phyloP scores from a whole-genome alignment of 1,140 invertebrate species.

The Papilio machaon region DNA sequence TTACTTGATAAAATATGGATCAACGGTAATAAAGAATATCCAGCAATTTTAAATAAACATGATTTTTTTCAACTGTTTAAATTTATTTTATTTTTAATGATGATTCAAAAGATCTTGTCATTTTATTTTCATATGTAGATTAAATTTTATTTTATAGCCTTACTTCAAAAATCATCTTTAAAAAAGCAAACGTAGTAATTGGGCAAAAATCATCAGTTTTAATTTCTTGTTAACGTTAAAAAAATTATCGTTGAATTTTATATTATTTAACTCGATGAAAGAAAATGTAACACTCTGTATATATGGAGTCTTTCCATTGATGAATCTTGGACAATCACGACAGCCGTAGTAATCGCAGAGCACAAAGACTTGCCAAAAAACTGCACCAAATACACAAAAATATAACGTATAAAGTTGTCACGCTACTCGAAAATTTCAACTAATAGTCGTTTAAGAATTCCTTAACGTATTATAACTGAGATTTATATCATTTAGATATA shows the following conservation, averaged over 20 bases:
- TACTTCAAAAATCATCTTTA: no score
- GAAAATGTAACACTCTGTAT: conserved; percentile 46
- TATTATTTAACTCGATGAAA: not conserved
- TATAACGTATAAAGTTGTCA: conserved; percentile 58
- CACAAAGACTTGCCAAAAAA: conserved; percentile 52
- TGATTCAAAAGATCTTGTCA: no score
- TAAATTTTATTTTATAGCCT: no score
- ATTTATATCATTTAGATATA: conserved; percentile 66
- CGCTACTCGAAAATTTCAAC: conserved; percentile 48
- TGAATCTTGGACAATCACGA: conserved; percentile 50
- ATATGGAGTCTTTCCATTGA: conserved; percentile 44
- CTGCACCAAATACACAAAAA: conserved; percentile 42
- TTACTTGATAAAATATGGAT: no score
- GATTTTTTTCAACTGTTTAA: no score
- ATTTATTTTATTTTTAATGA: no score
- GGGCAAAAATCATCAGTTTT: no score
- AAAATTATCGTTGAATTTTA: not conserved
- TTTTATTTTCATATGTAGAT: no score
- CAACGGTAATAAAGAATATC: no score
- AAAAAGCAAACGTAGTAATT: no score
- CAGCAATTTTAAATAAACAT: no score
- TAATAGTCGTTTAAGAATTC: conserved; percentile 49
- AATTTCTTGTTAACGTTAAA: not conserved
- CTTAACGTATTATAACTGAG: conserved; percentile 47
- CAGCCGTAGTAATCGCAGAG: conserved; percentile 61